These are phyloP conservation scores for Ptilorrhoa leucosticta DNA, from an alignment of 2,113 vertebrate genomes.

Conservation along the genomic window DNA sequence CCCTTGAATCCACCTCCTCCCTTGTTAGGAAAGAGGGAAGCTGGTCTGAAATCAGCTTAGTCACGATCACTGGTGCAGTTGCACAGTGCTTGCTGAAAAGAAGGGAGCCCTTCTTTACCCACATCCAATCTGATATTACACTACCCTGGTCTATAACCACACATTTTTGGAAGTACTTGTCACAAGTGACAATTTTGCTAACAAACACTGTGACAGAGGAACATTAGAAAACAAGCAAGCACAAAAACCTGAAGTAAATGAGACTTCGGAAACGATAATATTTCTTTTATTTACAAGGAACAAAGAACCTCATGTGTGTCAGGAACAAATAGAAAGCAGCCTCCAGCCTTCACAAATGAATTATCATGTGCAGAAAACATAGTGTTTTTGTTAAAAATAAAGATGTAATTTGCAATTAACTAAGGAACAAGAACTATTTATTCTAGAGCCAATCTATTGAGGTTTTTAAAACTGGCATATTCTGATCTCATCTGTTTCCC, in stretches of 20 bases:
- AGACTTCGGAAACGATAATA: background rate
- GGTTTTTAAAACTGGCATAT: background rate
- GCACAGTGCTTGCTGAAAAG: background rate
- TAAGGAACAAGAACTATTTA: background rate
- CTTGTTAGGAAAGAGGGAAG: background rate
- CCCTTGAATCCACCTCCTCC: background rate
- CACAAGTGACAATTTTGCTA: background rate
- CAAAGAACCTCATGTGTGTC: background rate
- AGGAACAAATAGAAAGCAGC: slow-evolving; percentile 17
- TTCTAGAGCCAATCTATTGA: background rate
- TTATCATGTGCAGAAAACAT: background rate
- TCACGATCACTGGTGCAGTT: background rate
- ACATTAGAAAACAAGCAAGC: background rate
- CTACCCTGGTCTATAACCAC: background rate
- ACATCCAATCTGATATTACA: background rate
- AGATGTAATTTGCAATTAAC: slow-evolving; percentile 5
- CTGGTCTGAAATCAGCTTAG: background rate
- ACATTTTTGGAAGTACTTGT: background rate
- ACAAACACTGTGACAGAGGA: background rate
- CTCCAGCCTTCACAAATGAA: background rate
- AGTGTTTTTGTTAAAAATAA: background rate
- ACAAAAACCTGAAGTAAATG: background rate
- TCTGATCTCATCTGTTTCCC: slow-evolving; percentile 35
- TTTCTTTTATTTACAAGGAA: background rate
- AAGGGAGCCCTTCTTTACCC: background rate